Evolutionary conservation across 2,113 vertebrate genomes (phyloP), one percentile per base, ranked within the genome.

Genomic region (Dissostichus mawsoni): DNA sequence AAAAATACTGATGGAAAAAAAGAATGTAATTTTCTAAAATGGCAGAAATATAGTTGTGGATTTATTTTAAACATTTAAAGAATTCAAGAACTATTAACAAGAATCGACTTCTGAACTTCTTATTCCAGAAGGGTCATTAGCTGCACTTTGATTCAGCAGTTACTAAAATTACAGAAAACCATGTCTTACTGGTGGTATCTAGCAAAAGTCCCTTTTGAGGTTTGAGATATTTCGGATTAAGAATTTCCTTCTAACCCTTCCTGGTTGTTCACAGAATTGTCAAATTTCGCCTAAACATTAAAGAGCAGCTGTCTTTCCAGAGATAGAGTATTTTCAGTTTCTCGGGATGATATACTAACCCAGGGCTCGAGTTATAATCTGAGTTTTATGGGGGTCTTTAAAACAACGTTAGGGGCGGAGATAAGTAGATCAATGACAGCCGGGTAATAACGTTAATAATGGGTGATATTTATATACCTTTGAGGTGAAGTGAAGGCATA

Each of bases 1-100:
- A 81, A 78, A 66, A 6, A 6, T 47, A 29, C 56, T 51, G 50
- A 76, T 64, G 65, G 61, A 55, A 25, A 59, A 45, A 51, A 29
- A 41, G n/a, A 51, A 29, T 20, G 8, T 20, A 48, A 12, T 69
- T 81, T 45, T 53, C 23, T 51, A 4, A 6, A 58, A 33, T 17
- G 12, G 71, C 36, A 66, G 1, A 50, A 52, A n/a, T 41, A 4
- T 33, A 20, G 59, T 25, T 44, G 47, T 50, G 51, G 58, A n/a
- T 63, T 53, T 41, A 12, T 45, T 45, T 65, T 44, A 8, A 33
- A 51, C 33, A 68, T 82, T 72, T 3, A 29, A 41, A 41, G 36
- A 41, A 41, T 41, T 41, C 36, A 62, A 47, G 4, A 52, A n/a
- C 17, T 48, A n/a, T 63, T 2, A 77, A 17, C 23, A 20, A 2